Conservation (phyloP, 2,888 invertebrate genomes). For the Tachina fera region DNA sequence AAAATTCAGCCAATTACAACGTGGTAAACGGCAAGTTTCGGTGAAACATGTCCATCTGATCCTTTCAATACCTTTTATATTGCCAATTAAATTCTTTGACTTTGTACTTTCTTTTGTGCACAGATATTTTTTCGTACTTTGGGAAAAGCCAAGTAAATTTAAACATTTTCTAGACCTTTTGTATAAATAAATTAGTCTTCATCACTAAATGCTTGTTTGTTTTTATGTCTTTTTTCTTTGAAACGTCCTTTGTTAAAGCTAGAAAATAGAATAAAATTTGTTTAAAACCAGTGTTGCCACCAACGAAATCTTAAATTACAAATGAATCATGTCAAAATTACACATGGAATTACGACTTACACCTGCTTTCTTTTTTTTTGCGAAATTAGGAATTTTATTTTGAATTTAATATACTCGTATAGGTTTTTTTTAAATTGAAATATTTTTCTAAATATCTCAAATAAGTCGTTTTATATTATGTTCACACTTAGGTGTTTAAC, state of each 20-base stretch:
- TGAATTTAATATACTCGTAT: no score
- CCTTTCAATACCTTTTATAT: constrained; percentile 12
- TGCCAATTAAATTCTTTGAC: constrained; percentile 6
- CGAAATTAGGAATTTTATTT: no score
- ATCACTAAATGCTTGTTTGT: constrained; percentile 39
- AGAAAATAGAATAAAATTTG: constrained; percentile 49
- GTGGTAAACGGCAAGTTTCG: neutral
- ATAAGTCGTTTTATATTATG: no score
- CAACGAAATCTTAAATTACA: no score
- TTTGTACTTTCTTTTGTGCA: neutral
- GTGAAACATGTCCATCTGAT: neutral
- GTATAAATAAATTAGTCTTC: constrained; percentile 19
- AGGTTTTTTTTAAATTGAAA: no score
- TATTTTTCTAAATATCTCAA: no score
- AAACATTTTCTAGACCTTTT: constrained; percentile 33
- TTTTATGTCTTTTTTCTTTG: constrained; percentile 6
- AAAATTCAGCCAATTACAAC: neutral
- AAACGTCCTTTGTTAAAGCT: constrained; percentile 47
- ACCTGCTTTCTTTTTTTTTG: no score
- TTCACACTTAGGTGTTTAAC: no score
- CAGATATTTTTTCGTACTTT: neutral
- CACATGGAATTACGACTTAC: no score
- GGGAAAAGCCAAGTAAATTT: neutral
- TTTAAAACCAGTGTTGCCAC: no score
- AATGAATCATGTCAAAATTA: no score